Base-by-base conservation (phyloP, 2,113 vertebrate genomes). In the Gymnocephalus cernua region DNA sequence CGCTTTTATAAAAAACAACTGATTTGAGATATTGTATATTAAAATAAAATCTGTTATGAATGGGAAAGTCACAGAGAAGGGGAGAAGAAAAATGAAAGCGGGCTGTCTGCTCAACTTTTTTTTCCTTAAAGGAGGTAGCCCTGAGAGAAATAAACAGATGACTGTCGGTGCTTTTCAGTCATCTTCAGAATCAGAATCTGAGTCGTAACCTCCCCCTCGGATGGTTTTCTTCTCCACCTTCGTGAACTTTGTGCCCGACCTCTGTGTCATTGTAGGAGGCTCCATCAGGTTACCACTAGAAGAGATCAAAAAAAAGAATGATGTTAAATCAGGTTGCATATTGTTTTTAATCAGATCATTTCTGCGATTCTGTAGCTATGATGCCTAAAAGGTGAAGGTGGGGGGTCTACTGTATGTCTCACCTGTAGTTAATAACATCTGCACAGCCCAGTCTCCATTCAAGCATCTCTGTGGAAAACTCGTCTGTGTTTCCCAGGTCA, bases 211-310 rank as follows among this genome's bases (percentile, higher is more conserved):
- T 92, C 96, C 96, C 68, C 97, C 98, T 96, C 97, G 95, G 93
- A 99, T 96, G 47, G 95, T 97, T 93, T 96, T 99, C 95, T 99
- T 99, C 89, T 99, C 98, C 94, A 99, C 73, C 88, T 98, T 99
- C 23, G 95, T 97, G 86, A 99, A 95, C 91, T 96, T 97, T 87
- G 96, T 93, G 86, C 95, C 95, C 1, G 95, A 91, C 89, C 96
- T 99, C 87, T 97, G 93, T 56, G 88, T 93, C 82, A 92, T 83
- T 88, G 96, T 96, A 76, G 98, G 98, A 57, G 96, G 97, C 23
- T 99, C 98, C 95, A 96, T 96, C 93, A 96, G 91, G 94, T 96
- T 99, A 67, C 98, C 98, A 90, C 98, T 99, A 79, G 25, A 47
- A 50, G 38, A 38, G 8, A 38, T 38, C 85, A 85, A 0, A 89